These are phyloP conservation scores for Drosophila mettleri DNA, from an alignment of 2,888 invertebrate species.

Conservation along the genomic window DNA sequence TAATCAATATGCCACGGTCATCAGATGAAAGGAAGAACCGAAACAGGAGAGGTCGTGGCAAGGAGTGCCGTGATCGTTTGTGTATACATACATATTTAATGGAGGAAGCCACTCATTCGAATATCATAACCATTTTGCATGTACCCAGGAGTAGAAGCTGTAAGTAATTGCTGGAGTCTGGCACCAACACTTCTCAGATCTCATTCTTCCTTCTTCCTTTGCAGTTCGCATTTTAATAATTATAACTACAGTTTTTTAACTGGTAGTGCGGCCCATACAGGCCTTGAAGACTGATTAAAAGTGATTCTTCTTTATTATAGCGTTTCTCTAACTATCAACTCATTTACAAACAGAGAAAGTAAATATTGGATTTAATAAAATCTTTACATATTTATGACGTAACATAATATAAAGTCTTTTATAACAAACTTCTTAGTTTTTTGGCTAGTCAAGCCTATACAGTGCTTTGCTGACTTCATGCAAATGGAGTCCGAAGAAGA, in stretches of 20 bases:
- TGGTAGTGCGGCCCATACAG: too few species aligned
- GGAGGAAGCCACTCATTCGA: not conserved
- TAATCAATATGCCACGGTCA: not conserved
- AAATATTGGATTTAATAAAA: not conserved
- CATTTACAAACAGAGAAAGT: not conserved
- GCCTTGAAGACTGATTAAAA: not conserved
- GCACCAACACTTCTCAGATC: not conserved
- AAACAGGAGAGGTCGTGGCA: not conserved
- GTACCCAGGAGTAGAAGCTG: not conserved
- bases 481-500: not conserved
- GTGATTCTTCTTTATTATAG: not conserved
- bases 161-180: not conserved
- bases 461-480: slow-evolving; percentile 21
- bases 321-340: not conserved
- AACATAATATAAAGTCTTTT: not conserved
- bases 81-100: not conserved
- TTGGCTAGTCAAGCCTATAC: not conserved
- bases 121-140: not conserved
- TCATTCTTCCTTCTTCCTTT: not conserved
- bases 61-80: not conserved
- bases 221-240: not conserved
- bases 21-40: not conserved
- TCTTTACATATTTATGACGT: not conserved
- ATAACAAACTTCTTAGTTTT: not conserved
- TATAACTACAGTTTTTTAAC: not conserved